These are phyloP conservation scores for Cepaea nemoralis DNA, from an alignment of 1,140 invertebrate species.

Conservation along the genomic window DNA sequence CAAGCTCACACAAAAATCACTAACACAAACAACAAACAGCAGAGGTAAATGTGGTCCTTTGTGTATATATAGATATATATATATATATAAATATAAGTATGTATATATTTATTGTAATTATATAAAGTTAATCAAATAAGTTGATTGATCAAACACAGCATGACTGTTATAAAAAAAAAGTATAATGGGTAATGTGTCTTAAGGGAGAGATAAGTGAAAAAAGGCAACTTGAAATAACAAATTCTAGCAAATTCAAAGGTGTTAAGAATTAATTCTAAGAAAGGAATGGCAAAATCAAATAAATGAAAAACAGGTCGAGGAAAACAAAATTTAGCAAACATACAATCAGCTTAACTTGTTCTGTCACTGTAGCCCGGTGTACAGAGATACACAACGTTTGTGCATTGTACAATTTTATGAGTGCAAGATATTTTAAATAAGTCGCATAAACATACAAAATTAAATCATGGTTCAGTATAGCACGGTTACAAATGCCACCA, in stretches of 20 bases:
- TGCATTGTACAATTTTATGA: too few species aligned
- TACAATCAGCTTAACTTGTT: too few species aligned
- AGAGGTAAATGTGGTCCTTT: conserved; percentile 42
- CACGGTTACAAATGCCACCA: too few species aligned
- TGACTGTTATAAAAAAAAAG: conserved; percentile 3
- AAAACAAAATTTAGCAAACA: too few species aligned
- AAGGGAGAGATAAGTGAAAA: not conserved
- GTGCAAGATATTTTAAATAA: too few species aligned
- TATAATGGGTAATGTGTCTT: conserved; percentile 8
- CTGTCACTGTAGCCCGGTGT: too few species aligned
- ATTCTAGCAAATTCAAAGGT: not conserved
- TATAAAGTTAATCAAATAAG: conserved; percentile 31
- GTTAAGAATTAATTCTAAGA: not conserved
- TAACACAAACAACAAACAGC: conserved; percentile 36
- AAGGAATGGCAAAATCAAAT: conserved; percentile 2
- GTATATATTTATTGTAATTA: conserved; percentile 29
- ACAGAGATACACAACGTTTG: too few species aligned
- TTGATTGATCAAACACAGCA: conserved; percentile 29
- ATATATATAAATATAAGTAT: conserved; percentile 22
- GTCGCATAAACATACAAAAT: too few species aligned
- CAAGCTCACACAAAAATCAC: conserved; percentile 17
- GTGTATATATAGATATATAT: conserved; percentile 40
- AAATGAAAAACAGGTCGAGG: too few species aligned
- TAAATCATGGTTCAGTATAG: too few species aligned
- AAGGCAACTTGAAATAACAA: not conserved